Conservation (phyloP, 2,888 invertebrate species). For the Lottia gigantea region DNA sequence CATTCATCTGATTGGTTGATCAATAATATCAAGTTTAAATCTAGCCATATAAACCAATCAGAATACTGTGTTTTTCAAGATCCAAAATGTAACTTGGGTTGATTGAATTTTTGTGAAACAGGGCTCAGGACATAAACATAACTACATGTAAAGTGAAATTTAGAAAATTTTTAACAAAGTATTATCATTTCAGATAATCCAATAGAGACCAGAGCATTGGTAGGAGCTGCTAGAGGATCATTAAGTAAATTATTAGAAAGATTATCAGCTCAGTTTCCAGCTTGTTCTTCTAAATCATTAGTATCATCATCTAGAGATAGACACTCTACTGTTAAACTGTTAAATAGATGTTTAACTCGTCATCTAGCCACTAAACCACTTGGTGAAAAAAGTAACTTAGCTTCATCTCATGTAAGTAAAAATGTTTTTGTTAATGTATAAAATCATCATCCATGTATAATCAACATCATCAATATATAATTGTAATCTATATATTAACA, state of each 20-base stretch:
- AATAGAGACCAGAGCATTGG: slow-evolving; percentile 49
- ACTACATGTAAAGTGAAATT: too few species aligned
- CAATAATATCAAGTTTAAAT: slow-evolving; percentile 22
- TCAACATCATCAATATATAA: too few species aligned
- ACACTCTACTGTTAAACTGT: slow-evolving; percentile 44
- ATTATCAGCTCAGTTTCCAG: slow-evolving; percentile 49
- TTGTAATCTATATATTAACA: too few species aligned
- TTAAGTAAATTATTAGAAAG: slow-evolving; percentile 58
- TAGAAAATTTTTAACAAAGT: too few species aligned
- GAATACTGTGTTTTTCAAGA: not conserved
- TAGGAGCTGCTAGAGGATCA: slow-evolving; percentile 53
- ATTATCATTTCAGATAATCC: slow-evolving; percentile 35
- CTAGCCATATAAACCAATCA: not conserved
- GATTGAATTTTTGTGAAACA: too few species aligned
- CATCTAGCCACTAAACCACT: slow-evolving; percentile 37
- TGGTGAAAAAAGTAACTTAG: slow-evolving; percentile 39
- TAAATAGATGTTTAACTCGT: slow-evolving; percentile 50
- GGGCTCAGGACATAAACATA: too few species aligned
- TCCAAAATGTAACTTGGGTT: too few species aligned
- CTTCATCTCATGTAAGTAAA: slow-evolving; percentile 48
- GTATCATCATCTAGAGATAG: slow-evolving; percentile 45
- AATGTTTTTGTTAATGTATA: too few species aligned
- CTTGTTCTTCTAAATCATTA: slow-evolving; percentile 38
- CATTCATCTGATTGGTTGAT: slow-evolving; percentile 28
- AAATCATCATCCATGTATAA: too few species aligned